phyloP scores from a whole-genome alignment of 37 sponge, comb jelly and placozoan species.

The Cladorhizidae sp. region DNA sequence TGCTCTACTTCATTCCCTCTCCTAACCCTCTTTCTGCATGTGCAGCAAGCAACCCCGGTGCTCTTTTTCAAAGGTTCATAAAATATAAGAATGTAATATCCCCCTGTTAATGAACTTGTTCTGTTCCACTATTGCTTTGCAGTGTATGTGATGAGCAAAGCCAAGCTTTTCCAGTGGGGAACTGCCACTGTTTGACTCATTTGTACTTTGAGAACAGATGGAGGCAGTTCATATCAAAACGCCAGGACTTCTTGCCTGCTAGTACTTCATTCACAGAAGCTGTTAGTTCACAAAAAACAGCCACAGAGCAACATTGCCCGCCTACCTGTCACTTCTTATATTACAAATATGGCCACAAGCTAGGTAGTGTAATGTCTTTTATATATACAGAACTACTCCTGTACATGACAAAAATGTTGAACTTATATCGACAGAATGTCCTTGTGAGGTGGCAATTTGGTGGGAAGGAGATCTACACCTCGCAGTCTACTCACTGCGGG shows the following conservation, averaged over 20 bases:
- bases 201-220: conserved; percentile 49
- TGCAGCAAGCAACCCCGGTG: conserved; percentile 14
- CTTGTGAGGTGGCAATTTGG: conserved; percentile 47
- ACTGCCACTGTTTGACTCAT: conserved; percentile 31
- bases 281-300: not conserved
- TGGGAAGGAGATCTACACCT: conserved; percentile 48
- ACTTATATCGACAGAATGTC: not conserved
- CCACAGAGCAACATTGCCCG: not conserved
- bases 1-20: conserved; percentile 13
- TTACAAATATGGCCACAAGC: conserved; percentile 25
- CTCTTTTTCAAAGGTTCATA: conserved; percentile 35
- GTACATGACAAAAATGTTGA: not conserved
- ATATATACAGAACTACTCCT: not conserved
- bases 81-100: not conserved
- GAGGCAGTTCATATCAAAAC: conserved; percentile 17
- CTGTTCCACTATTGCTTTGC: not conserved
- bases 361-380: not conserved
- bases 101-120: not conserved
- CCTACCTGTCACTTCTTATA: conserved; percentile 57
- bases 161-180: conserved; percentile 29
- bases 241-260: conserved; percentile 16
- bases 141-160: conserved; percentile 1
- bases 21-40: conserved; percentile 30
- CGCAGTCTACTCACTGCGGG: conserved; percentile 33
- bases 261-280: not conserved